phyloP scores from a whole-genome alignment of 2,888 invertebrate species.

The Hemicrepidius hirtus region DNA sequence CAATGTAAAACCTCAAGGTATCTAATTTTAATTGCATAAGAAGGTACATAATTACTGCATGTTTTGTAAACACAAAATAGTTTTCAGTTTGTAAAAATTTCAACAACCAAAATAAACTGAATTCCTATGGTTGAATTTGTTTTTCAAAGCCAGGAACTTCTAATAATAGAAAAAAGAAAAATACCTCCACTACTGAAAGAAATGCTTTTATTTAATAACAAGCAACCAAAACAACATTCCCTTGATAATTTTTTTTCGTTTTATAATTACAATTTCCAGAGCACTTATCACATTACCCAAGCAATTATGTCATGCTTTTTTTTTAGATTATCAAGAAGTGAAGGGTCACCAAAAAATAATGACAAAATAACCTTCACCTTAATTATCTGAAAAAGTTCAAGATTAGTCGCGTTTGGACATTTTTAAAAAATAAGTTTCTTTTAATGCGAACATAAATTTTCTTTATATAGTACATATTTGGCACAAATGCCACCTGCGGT shows the following conservation, averaged over 20 bases:
- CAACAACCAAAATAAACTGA: too few species aligned
- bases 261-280: conserved; percentile 6
- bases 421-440: not conserved
- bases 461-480: not conserved
- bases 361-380: conserved; percentile 21
- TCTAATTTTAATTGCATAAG: too few species aligned
- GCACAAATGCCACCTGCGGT: conserved; percentile 7
- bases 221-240: not conserved
- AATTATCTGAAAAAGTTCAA: conserved; percentile 28
- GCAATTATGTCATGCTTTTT: conserved; percentile 20
- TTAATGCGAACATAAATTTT: not conserved
- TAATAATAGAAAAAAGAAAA: too few species aligned
- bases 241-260: conserved; percentile 1
- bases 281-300: not conserved
- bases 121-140: too few species aligned
- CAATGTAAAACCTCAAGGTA: too few species aligned
- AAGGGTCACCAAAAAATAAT: conserved; percentile 31
- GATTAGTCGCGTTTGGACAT: not conserved
- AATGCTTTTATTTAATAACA: too few species aligned
- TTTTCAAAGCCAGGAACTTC: too few species aligned
- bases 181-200: too few species aligned
- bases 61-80: too few species aligned
- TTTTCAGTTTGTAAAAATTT: too few species aligned
- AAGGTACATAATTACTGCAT: too few species aligned
- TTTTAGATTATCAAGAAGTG: conserved; percentile 7